phyloP scores from a whole-genome alignment of 2,797 vertebrate genomes.

The Pipistrellus pygmaeus region DNA sequence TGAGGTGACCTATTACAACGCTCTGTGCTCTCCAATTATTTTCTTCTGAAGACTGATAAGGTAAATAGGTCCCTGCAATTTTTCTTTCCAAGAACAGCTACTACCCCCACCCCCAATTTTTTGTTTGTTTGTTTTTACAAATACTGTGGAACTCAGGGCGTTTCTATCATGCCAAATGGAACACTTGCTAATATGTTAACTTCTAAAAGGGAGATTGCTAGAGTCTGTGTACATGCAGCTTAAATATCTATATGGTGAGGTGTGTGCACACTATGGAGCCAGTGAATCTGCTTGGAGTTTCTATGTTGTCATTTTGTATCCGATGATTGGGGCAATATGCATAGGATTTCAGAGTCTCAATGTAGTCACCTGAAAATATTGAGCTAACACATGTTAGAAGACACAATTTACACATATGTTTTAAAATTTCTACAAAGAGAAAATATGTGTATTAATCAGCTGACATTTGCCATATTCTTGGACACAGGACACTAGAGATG shows the following conservation, averaged over 20 bases:
- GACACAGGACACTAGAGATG: neutral
- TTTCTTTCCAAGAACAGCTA: constrained; percentile 40
- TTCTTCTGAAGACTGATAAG: constrained; percentile 63
- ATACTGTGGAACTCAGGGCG: constrained; percentile 22
- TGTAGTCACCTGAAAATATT: neutral
- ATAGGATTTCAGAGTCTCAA: neutral
- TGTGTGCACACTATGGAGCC: neutral
- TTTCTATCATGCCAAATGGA: constrained; percentile 22
- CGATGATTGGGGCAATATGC: neutral
- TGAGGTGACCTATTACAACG: constrained; percentile 56
- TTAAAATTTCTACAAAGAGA: neutral
- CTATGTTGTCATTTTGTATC: neutral
- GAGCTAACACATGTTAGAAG: neutral
- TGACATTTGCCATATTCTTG: neutral
- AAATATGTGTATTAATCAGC: neutral
- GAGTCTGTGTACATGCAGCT: neutral
- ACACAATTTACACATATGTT: neutral
- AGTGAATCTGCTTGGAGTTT: neutral
- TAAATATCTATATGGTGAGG: neutral
- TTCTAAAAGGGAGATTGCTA: neutral
- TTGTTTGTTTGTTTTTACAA: neutral
- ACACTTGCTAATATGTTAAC: constrained; percentile 11
- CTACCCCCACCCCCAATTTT: accelerated
- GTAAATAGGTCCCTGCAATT: constrained; percentile 34
- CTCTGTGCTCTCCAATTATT: constrained; percentile 58